Conservation (phyloP, 2,113 vertebrate genomes). For the Andinoacara biseriatus region DNA sequence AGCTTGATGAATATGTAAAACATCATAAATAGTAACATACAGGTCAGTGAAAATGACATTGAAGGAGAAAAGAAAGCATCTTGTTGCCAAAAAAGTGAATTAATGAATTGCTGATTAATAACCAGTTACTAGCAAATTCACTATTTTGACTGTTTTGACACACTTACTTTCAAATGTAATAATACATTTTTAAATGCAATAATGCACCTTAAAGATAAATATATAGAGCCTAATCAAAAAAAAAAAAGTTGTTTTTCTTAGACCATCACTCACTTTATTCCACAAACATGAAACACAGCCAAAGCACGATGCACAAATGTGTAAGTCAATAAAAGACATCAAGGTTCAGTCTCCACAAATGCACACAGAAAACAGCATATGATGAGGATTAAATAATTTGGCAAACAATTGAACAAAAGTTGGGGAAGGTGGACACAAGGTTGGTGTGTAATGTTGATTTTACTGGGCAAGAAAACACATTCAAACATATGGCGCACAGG, state of each 20-base stretch:
- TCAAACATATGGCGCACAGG: neutral
- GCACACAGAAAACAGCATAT: neutral
- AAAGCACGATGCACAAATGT: neutral
- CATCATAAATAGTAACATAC: neutral
- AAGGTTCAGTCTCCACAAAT: neutral
- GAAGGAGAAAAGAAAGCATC: neutral
- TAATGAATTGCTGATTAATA: neutral
- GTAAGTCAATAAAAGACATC: neutral
- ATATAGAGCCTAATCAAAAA: neutral
- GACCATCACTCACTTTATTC: neutral
- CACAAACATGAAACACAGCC: neutral
- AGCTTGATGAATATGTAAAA: neutral
- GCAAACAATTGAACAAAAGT: slow-evolving; percentile 1
- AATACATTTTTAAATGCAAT: neutral
- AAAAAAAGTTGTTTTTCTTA: neutral
- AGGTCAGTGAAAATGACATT: neutral
- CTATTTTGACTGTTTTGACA: neutral
- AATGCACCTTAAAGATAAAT: neutral
- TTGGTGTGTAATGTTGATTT: neutral
- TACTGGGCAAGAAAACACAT: neutral
- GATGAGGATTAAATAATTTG: neutral
- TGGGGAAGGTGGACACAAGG: neutral
- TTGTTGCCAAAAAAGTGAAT: neutral
- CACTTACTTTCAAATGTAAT: neutral
- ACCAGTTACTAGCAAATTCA: neutral